phyloP scores from a whole-genome alignment of 1,140 invertebrate species.

The Aphaenogaster ashmeadi region DNA sequence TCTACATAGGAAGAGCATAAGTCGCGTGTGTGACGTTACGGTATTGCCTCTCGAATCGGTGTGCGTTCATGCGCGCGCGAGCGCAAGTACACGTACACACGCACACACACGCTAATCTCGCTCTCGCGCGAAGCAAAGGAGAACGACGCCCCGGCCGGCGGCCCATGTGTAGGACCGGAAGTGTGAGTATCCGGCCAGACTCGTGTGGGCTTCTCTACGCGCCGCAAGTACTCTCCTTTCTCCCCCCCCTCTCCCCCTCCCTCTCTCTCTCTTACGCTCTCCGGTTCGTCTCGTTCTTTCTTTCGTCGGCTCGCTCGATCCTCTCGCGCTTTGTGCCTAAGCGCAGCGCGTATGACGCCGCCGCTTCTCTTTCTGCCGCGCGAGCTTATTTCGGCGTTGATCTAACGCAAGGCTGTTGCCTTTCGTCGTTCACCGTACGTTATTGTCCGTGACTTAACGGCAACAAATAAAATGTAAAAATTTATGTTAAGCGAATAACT shows the following conservation, averaged over 20 bases:
- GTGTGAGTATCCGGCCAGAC: conserved; percentile 87
- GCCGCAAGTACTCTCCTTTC: conserved; percentile 78
- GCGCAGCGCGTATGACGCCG: conserved; percentile 38
- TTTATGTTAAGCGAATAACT: background rate
- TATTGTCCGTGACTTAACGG: background rate
- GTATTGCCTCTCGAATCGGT: conserved; percentile 50
- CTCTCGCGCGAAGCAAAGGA: conserved; percentile 67
- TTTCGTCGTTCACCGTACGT: background rate
- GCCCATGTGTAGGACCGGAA: conserved; percentile 87
- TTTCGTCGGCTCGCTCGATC: conserved; percentile 65
- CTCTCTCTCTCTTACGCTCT: conserved; percentile 40
- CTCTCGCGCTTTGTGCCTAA: conserved; percentile 60
- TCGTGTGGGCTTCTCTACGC: conserved; percentile 86
- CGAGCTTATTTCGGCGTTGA: conserved; percentile 24
- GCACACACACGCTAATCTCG: conserved; percentile 56
- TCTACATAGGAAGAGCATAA: conserved; percentile 37
- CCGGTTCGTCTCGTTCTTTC: conserved; percentile 47
- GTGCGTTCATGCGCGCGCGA: background rate
- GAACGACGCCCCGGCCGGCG: conserved; percentile 78
- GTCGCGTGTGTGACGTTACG: conserved; percentile 68
- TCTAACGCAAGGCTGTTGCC: background rate
- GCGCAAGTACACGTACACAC: background rate
- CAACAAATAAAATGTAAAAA: conserved; percentile 2
- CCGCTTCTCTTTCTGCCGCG: conserved; percentile 5
- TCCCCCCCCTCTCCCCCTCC: conserved; percentile 64